Evolutionary conservation across 2,888 invertebrate genomes (phyloP), one percentile per base, ranked within the genome.

Genomic region (Imbricaverruca yamaguchii): DNA sequence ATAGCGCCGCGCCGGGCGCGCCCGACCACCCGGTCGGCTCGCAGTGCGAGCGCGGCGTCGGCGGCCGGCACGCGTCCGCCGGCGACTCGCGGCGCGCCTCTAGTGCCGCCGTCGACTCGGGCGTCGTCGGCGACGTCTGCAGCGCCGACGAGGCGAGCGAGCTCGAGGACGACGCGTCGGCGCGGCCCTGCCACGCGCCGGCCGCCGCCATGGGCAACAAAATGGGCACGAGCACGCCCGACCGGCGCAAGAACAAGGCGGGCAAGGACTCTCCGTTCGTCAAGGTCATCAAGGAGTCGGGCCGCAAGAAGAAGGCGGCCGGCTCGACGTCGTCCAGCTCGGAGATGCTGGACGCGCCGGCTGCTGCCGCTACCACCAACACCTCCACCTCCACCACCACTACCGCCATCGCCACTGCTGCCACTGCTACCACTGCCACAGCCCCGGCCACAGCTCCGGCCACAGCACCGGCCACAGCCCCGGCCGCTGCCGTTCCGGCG

Each of bases 81-180:
- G 65, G 11, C 23, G 65, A n/a, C 23, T 4, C 8, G 9, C 23
- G 4, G 11, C 13, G 8, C 23, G 69, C 69, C 12, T 7, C 69
- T 25, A 74, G 74, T 13, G 39, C 13, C 1, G 21, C 53, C 39
- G 25, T 18, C 39, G 74, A 74, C 74, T 74, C 74, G 18, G 74
- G 74, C 1, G 18, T 74, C 39, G 53, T 7, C 39, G 25, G 13
- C 13, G 69, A 18, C 18, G 74, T 53, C 13, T 53, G 18, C 9
- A 74, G 23, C 21, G 74, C 74, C 53, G 74, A 74, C 74, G 74
- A 74, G 74, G 74, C 53, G 11, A 74, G 74, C 53, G 74, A 74
- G 18, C 53, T 74, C 25, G 74, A 74, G 74, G 74, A 74, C 53
- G 74, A 74, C 74, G 39, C 15, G 53, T 74, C 74, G 1, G 74